Conservation (phyloP, 2,888 invertebrate species). For the Papilio protenor region DNA sequence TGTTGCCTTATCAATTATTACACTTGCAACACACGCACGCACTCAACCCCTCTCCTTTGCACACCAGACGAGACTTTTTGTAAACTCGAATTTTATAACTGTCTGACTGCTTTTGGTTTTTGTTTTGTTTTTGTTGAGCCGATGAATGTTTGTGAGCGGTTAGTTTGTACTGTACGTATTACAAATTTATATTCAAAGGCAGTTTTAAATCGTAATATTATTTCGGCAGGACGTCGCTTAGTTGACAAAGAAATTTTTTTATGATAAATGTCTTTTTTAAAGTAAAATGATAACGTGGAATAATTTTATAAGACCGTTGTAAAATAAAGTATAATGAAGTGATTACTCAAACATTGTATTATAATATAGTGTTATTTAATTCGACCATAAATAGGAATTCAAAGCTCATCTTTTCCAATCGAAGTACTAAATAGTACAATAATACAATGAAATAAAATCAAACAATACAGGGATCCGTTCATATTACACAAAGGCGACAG, state of each 20-base stretch:
- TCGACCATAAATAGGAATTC: neutral
- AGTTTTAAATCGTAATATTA: neutral
- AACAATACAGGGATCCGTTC: neutral
- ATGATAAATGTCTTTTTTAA: neutral
- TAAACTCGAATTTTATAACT: constrained; percentile 32
- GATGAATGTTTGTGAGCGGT: neutral
- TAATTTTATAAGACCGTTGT: neutral
- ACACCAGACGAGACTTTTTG: constrained; percentile 22
- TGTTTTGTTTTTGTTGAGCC: neutral
- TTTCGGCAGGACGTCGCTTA: neutral
- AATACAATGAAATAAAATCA: no score
- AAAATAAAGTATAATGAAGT: neutral
- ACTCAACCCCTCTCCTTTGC: constrained; percentile 1
- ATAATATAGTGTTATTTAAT: neutral
- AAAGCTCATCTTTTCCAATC: neutral
- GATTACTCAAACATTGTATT: neutral
- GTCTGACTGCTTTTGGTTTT: constrained; percentile 1
- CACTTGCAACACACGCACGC: constrained; percentile 28
- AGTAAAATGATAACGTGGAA: neutral
- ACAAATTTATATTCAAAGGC: neutral
- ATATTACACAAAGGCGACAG: neutral
- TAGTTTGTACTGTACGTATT: constrained; percentile 2
- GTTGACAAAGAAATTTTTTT: neutral
- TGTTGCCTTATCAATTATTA: constrained; percentile 49
- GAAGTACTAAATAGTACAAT: neutral